These are phyloP conservation scores for Ferdinandea cuprea DNA, from an alignment of 2,888 invertebrate genomes.

Conservation along the genomic window DNA sequence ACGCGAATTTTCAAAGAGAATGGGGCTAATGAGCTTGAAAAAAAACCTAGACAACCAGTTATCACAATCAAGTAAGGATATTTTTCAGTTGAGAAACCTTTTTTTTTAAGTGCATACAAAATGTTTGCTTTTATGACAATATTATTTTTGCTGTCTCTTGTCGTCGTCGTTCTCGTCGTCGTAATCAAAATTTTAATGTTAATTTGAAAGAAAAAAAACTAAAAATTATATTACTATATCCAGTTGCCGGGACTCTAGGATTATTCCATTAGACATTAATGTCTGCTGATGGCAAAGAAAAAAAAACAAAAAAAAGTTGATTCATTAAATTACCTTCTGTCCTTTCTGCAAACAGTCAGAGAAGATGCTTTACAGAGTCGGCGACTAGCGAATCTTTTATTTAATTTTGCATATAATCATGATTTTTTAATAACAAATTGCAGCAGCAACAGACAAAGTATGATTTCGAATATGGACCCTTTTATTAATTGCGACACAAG, in stretches of 20 bases:
- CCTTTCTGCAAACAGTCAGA: constrained; percentile 26
- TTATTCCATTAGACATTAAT: constrained; percentile 46
- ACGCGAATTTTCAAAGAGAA: constrained; percentile 8
- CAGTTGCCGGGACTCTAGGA: constrained; percentile 4
- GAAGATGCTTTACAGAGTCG: constrained; percentile 4
- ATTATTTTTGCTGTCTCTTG: background rate
- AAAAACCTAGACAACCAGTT: constrained; percentile 2
- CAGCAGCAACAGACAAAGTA: background rate
- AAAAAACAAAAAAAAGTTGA: constrained; percentile 23
- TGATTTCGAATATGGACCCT: too few species aligned
- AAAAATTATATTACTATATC: constrained; percentile 2
- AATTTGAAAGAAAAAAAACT: constrained; percentile 24
- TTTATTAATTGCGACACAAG: background rate
- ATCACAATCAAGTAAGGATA: constrained; percentile 13
- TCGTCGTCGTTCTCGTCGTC: background rate
- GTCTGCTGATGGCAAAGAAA: constrained; percentile 20
- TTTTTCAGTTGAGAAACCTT: constrained; percentile 34
- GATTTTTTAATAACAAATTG: constrained; percentile 43
- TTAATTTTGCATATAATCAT: constrained; percentile 49
- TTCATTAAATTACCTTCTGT: constrained; percentile 62
- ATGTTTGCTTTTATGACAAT: constrained; percentile 29
- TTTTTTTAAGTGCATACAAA: constrained; percentile 22
- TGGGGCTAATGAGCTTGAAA: constrained; percentile 57
- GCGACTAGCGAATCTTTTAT: constrained; percentile 15
- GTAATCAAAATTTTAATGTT: constrained; percentile 46